Evolutionary conservation across 2,888 invertebrate genomes (phyloP), one percentile per base, ranked within the genome.

Genomic region (Amiota communis): DNA sequence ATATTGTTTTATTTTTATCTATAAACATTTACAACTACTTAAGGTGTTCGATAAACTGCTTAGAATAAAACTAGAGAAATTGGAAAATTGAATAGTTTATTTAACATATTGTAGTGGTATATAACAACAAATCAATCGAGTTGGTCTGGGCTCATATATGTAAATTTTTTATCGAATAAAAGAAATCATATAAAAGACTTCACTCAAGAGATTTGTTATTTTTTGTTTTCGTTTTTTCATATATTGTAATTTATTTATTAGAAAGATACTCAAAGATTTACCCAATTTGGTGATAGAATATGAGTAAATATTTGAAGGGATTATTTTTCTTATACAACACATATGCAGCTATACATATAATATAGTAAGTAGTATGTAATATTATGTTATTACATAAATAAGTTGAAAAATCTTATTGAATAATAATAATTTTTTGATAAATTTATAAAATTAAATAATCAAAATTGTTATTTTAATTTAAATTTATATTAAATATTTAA

Each of bases 61-160:
- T 23, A 70, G 8, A 53, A 23, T 68, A 20, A 17, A 51, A 13
- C 36, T 36, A 36, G 36, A 36, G 36, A 36, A 36, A 36, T n/a
- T 36, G 36, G 36, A 36, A 36, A 36, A 6, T 36, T 36, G 6
- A 36, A 36, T 36, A 36, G 36, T 36, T 12, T 71, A 67, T 20
- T 20, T 69, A 67, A 46, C 17, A 68, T 46, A 11, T 51, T 68
- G 15, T 57, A 49, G n/a, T n/a, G n/a, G n/a, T n/a, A n/a, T n/a
- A 36, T 72, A 49, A 81, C 80, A 83, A 83, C 85, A 83, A 84
- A 85, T 82, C 84, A 78, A 82, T 85, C 82, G 84, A 83, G 83
- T 78, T 85, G 78, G 82, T 87, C 87, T 86, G 86, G 86, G 86
- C 87, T 86, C 86, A 86, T 81, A 80, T 81, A 82, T 82, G 11